Evolutionary conservation across 2,888 invertebrate species (phyloP).

Genomic region (Hetaerina titia): DNA sequence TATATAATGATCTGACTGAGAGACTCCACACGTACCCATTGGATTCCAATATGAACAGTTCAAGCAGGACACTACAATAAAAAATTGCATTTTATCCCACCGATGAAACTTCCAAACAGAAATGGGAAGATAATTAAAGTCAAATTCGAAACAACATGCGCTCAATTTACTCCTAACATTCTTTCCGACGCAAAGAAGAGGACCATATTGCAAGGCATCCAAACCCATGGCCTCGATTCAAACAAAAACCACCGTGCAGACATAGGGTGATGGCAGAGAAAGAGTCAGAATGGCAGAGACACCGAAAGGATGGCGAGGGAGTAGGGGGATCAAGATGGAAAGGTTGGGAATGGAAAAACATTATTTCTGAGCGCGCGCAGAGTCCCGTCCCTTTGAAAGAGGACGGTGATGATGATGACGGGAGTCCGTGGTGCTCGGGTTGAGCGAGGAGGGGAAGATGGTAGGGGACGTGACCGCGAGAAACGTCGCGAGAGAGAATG

Average conservation of each 20-base stretch:
- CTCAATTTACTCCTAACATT: too few relatives aligned
- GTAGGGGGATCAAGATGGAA: not conserved
- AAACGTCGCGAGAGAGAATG: constrained; percentile 23
- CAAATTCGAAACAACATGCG: too few relatives aligned
- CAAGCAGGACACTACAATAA: too few relatives aligned
- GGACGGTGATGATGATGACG: not conserved
- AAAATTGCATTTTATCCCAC: too few relatives aligned
- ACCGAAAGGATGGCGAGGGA: not conserved
- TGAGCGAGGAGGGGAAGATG: not conserved
- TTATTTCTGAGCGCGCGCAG: not conserved
- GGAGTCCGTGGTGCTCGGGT: not conserved
- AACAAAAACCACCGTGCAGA: not conserved
- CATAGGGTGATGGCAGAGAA: not conserved
- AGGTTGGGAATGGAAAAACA: not conserved
- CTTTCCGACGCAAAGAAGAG: too few relatives aligned
- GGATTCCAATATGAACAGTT: too few relatives aligned
- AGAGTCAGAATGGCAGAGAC: not conserved
- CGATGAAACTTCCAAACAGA: too few relatives aligned
- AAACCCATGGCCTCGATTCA: too few relatives aligned
- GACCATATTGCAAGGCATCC: too few relatives aligned
- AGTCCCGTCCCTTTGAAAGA: not conserved
- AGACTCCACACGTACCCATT: too few relatives aligned
- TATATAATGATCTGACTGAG: too few relatives aligned
- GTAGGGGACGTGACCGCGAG: not conserved
- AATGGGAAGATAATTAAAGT: too few relatives aligned